phyloP scores from a whole-genome alignment of 2,113 vertebrate genomes.

The Ploceus nigricollis region DNA sequence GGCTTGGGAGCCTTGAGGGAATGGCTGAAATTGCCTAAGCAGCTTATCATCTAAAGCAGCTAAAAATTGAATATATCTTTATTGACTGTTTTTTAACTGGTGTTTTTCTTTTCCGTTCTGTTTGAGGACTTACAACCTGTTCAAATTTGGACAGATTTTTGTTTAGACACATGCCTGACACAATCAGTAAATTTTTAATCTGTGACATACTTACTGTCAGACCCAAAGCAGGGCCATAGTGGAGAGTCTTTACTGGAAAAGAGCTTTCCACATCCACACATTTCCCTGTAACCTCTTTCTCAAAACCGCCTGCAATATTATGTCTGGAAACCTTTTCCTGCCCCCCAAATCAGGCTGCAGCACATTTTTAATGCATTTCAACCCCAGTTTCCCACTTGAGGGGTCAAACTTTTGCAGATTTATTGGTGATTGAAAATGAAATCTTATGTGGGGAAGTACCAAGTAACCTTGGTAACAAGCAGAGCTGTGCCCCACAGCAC shows the following conservation, averaged over 20 bases:
- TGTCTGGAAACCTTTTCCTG: background rate
- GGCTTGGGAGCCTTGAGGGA: background rate
- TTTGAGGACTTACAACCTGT: background rate
- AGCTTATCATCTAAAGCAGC: background rate
- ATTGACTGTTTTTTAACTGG: background rate
- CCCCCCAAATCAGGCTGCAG: background rate
- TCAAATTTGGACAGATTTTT: background rate
- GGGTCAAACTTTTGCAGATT: conserved; percentile 2
- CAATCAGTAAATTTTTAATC: background rate
- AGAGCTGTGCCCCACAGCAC: background rate
- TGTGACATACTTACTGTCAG: background rate
- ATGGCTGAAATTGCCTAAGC: background rate
- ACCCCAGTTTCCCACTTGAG: background rate
- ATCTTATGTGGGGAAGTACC: background rate
- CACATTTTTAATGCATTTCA: background rate
- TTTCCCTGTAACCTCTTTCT: background rate
- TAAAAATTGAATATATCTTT: background rate
- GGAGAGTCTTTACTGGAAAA: background rate
- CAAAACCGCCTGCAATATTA: background rate
- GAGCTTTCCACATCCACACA: background rate
- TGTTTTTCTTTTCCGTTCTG: background rate
- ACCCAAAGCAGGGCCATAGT: background rate
- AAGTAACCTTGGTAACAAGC: background rate
- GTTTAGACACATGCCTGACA: background rate
- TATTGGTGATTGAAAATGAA: background rate